Conservation (phyloP, 64 coral and sea anemone species). For the Hydrozoanthus tunicans region DNA sequence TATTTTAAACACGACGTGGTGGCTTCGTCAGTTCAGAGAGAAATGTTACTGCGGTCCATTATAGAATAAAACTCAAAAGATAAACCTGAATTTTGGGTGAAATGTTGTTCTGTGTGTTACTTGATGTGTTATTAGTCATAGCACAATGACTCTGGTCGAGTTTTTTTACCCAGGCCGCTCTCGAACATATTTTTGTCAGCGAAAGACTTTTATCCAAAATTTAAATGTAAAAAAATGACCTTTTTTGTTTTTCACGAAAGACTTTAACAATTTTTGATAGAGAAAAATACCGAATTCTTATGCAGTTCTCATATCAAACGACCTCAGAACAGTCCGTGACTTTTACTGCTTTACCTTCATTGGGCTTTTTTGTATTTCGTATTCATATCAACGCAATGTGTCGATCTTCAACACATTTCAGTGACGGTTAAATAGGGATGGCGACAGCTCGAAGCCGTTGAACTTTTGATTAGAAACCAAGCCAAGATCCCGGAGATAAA, state of each 20-base stretch:
- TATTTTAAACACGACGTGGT: background rate
- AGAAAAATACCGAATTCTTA: background rate
- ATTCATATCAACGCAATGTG: background rate
- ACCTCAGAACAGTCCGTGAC: too few species aligned
- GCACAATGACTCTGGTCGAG: background rate
- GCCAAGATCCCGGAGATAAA: background rate
- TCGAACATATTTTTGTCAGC: background rate
- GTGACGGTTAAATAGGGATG: background rate
- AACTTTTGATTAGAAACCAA: background rate
- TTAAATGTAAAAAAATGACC: background rate
- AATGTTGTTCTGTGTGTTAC: background rate
- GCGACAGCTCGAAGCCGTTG: background rate
- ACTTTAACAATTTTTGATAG: background rate
- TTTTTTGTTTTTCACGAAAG: background rate
- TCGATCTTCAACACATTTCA: background rate
- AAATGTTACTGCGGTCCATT: background rate
- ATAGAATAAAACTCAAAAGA: background rate
- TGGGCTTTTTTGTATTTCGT: background rate
- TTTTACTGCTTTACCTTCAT: too few species aligned
- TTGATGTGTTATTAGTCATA: background rate
- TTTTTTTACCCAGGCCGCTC: background rate
- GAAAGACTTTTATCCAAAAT: background rate
- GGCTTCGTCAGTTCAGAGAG: background rate
- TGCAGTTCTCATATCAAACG: background rate
- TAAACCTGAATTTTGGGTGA: background rate